Evolutionary conservation across 2,797 vertebrate genomes (phyloP), one percentile per base, ranked within the genome.

Genomic region (Enteromius mattozi): DNA sequence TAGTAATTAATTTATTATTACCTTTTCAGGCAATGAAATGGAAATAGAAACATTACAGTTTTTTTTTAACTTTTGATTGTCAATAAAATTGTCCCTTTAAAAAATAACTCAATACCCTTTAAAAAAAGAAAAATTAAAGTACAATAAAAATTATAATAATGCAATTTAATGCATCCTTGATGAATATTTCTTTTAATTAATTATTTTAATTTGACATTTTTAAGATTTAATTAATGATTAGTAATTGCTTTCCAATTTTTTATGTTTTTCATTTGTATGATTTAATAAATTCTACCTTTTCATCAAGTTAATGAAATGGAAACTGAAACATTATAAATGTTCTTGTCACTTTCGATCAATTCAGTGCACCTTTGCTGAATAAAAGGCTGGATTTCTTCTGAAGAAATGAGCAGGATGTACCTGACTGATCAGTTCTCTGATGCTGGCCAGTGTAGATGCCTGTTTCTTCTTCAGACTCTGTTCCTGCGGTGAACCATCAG

Each of bases 401-500:
- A 27, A 61, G 10, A 61, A 24, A 27, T 40, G 40, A 40, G 40
- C 71, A 8, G 19, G 72, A 8, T 40, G 74, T 83, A 90, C 88
- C 88, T 90, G 86, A 66, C 83, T 85, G 72, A 80, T 89, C 27
- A 87, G 40, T 4, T 91, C 92, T 91, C 93, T 96, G 92, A 99
- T 96, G 85, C 95, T 92, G 35, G 95, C 95, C 88, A 98, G 92
- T 30, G 94, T 97, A 8, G 93, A 94, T 0, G 92, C 92, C 89
- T 99, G 97, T 88, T 96, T 99, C 93, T 95, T 96, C 90, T 96
- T 95, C 89, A 99, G 95, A 82, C 92, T 94, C 88, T 95, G 93
- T 91, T 97, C 96, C 19, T 94, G 94, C 35, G 83, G 56, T 14
- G 63, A 51, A 71, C 56, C 66, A 0, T 78, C 82, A n/a, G 89